phyloP scores from a whole-genome alignment of 2,113 vertebrate species.

The Actenoides hombroni region DNA sequence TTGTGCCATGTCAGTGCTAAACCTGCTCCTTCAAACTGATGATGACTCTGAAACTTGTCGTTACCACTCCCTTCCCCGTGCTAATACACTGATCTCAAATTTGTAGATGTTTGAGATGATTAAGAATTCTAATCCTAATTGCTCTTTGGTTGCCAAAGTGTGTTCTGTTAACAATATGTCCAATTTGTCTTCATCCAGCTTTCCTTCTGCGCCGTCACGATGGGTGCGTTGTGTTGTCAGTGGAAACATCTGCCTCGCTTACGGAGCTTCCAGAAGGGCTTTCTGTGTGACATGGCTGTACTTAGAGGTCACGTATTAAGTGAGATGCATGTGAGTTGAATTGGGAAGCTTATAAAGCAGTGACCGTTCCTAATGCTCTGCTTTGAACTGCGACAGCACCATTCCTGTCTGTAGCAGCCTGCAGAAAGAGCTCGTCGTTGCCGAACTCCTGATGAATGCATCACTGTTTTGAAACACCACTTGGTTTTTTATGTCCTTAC shows the following conservation, averaged over 20 bases:
- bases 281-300: fast-evolving
- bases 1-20: background rate
- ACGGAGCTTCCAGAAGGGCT: background rate
- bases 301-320: background rate
- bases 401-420: background rate
- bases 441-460: background rate
- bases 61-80: background rate
- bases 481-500: background rate
- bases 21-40: background rate
- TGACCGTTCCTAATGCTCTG: background rate
- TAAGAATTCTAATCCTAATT: background rate
- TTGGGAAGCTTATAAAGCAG: background rate
- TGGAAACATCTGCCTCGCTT: background rate
- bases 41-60: background rate
- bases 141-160: background rate
- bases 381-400: background rate
- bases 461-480: background rate
- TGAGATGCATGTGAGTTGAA: background rate
- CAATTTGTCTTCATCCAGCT: background rate
- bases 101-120: background rate
- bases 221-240: background rate
- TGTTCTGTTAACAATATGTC: background rate
- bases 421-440: background rate
- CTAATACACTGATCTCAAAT: background rate
- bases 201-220: background rate